Percentiles rank a stretch among this genome's conserved stretches.
Conservation (phyloP, 2,888 invertebrate species). For the Tetropium fuscum region DNA sequence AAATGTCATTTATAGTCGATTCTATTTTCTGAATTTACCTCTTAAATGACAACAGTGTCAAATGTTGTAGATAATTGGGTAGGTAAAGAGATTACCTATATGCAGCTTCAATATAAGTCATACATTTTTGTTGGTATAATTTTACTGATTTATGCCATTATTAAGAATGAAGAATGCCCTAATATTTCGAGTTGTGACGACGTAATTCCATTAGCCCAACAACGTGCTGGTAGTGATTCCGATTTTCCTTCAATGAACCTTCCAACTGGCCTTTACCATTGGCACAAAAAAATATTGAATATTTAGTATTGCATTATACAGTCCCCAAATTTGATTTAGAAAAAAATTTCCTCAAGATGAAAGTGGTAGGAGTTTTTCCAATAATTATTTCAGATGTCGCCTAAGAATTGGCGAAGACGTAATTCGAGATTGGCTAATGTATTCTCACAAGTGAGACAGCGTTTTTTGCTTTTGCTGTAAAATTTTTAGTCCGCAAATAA, state of each 20-base stretch:
- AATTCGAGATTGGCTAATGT: conserved; percentile 10
- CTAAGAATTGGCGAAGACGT: conserved; percentile 9
- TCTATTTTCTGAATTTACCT: too few species aligned
- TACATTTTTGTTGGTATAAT: too few species aligned
- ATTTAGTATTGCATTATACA: conserved; percentile 6
- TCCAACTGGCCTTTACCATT: conserved; percentile 4
- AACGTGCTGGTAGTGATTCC: conserved; percentile 3
- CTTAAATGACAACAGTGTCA: too few species aligned
- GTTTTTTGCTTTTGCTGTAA: conserved; percentile 19
- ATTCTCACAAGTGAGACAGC: conserved; percentile 5
- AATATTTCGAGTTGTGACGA: conserved; percentile 1
- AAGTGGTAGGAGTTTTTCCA: conserved; percentile 4
- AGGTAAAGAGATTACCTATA: too few species aligned
- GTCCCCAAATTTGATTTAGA: conserved; percentile 2
- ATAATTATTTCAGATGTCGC: neutral
- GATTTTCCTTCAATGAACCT: conserved; percentile 10
- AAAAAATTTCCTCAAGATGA: conserved; percentile 5
- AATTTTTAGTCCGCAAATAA: conserved; percentile 7
- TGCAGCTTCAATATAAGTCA: too few species aligned
- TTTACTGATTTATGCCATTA: too few species aligned
- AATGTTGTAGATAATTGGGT: too few species aligned
- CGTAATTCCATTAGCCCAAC: conserved; percentile 1
- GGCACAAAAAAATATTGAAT: conserved; percentile 9
- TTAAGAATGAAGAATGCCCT: conserved; percentile 6
- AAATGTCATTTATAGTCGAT: too few species aligned